A percentile compares a stretch with the other conserved stretches of the same genome.
These are phyloP conservation scores for Dichetophora obliterata DNA, from an alignment of 2,888 invertebrate genomes.

Conservation along the genomic window DNA sequence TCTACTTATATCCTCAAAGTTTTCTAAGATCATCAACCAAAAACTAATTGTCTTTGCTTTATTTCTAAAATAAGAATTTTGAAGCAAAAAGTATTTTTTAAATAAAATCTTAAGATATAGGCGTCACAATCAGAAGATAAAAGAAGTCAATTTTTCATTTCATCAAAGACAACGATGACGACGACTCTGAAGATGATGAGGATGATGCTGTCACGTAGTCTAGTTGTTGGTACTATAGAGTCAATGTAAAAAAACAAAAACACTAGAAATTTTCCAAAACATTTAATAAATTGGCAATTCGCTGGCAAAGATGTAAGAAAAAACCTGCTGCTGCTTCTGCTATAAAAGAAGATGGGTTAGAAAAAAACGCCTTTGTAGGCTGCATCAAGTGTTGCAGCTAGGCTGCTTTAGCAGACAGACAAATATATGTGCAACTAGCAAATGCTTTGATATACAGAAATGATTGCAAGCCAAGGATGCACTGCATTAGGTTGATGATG, in stretches of 20 bases:
- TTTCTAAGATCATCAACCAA: too few species aligned
- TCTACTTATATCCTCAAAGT: too few species aligned
- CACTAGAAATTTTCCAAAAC: slow-evolving; percentile 35
- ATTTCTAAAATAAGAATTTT: too few species aligned
- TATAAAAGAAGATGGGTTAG: background rate
- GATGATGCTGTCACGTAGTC: background rate
- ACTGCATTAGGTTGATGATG: slow-evolving; percentile 28
- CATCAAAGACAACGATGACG: too few species aligned
- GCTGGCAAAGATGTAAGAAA: background rate
- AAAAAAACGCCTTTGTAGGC: slow-evolving; percentile 13
- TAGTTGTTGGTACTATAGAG: background rate
- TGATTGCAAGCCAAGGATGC: slow-evolving; percentile 17
- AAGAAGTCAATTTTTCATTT: background rate
- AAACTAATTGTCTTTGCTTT: too few species aligned
- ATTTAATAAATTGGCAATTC: slow-evolving; percentile 39
- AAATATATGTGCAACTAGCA: background rate
- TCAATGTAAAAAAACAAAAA: background rate
- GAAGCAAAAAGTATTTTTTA: too few species aligned
- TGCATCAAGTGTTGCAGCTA: slow-evolving; percentile 6
- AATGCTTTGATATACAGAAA: slow-evolving; percentile 11
- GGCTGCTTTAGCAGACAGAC: background rate
- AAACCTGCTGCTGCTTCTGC: background rate
- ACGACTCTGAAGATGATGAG: background rate
- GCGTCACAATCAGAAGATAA: background rate
- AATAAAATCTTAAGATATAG: too few species aligned